Evolutionary conservation across 1,140 invertebrate species (phyloP), one percentile per base, ranked within the genome.

Genomic region (Teleogryllus occipitalis): DNA sequence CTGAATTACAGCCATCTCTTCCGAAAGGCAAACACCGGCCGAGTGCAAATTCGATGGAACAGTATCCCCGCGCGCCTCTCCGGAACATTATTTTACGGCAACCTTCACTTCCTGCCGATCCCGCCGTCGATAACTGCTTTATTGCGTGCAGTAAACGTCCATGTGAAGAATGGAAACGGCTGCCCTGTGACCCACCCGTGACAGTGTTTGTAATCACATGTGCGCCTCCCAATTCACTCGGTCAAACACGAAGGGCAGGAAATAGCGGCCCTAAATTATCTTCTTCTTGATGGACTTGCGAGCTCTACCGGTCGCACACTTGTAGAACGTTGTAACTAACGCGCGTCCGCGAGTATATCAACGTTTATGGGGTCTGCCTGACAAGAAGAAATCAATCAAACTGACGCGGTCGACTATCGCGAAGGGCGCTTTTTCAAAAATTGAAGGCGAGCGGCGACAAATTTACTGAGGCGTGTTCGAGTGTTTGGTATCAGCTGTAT

Each of bases 171-270:
- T 65, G 54, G 54, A 10, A 65, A 65, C 54, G 54, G 18, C 54
- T 65, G 54, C 54, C 54, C 54, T 65, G 54, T 7, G 54, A 65
- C 54, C 18, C 10, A 2, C 54, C 54, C 18, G 54, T 65, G 54
- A 65, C 54, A 65, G 54, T 65, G 54, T 65, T 65, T 65, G 54
- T 65, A 65, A 65, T 65, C 54, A 65, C 54, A 65, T 65, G 54
- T 18, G 18, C 54, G 54, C 54, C 54, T 10, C 54, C 54, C 54
- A 65, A 65, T 65, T 65, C 54, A 65, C 54, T 65, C 54, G 54
- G 54, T 14, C 54, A 39, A 39, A 39, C 27, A 39, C 27, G 27
- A 39, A 39, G 27, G 27, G 27, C 27, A 10, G 18, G 54, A 65
- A 65, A 65, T 10, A 7, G 54, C 54, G 54, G 18, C 54, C 18